Conservation (phyloP, 2,888 invertebrate genomes). For the Drosophila neutralis region DNA sequence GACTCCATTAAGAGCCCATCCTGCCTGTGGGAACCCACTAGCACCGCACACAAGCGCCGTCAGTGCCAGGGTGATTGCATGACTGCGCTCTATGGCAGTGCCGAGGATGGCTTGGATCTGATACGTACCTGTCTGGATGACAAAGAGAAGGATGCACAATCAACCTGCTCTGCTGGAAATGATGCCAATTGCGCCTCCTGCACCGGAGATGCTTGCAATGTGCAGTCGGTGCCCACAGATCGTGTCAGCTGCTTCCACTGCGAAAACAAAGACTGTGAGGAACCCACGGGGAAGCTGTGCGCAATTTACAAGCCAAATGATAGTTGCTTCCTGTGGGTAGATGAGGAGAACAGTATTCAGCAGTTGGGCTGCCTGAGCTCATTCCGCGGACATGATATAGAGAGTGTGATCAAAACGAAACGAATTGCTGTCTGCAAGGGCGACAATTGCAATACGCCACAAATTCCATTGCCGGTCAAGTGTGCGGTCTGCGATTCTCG, state of each 20-base stretch:
- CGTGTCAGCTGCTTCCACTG: constrained; percentile 76
- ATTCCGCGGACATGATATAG: constrained; percentile 72
- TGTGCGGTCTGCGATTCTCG: constrained; percentile 79
- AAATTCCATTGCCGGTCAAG: constrained; percentile 44
- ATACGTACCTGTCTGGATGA: constrained; percentile 82
- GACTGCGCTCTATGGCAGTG: constrained; percentile 77
- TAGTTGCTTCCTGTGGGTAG: constrained; percentile 74
- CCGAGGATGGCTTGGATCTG: constrained; percentile 66
- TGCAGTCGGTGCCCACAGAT: constrained; percentile 62
- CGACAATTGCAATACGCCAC: constrained; percentile 72
- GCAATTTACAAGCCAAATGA: constrained; percentile 73
- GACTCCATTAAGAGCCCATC: constrained; percentile 67
- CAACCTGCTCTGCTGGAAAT: constrained; percentile 47
- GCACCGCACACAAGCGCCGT: constrained; percentile 56
- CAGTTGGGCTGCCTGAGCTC: constrained; percentile 80
- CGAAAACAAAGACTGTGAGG: constrained; percentile 66
- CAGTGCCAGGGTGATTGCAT: constrained; percentile 80
- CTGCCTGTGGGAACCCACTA: constrained; percentile 70
- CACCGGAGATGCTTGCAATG: constrained; percentile 67
- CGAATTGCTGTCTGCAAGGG: constrained; percentile 76
- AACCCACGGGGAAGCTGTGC: constrained; percentile 59
- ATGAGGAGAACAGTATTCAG: constrained; percentile 65
- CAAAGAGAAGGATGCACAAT: constrained; percentile 76
- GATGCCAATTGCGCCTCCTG: constrained; percentile 72
- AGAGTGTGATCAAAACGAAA: constrained; percentile 77